A percentile compares a stretch with the other conserved stretches of the same genome.
Conservation (phyloP, 1,140 invertebrate genomes). For the Drosophila lacteicornis region DNA sequence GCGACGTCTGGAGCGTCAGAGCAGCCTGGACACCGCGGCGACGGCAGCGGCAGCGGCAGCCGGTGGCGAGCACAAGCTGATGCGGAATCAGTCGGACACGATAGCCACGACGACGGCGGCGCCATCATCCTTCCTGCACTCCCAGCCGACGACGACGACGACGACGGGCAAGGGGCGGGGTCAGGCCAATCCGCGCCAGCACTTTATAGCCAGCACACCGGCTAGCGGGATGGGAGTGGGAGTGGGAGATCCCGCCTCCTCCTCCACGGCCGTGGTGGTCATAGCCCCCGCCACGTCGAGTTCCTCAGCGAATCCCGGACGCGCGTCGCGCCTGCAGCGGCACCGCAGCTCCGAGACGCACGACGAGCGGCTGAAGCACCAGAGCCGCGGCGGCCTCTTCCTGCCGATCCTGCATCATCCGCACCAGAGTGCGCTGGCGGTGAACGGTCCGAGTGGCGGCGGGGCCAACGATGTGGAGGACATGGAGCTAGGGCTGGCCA, state of each 20-base stretch:
- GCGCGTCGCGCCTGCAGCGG: constrained; percentile 68
- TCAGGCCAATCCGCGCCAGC: constrained; percentile 55
- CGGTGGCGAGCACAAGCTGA: constrained; percentile 53
- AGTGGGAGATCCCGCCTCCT: constrained; percentile 1
- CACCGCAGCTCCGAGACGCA: constrained; percentile 83
- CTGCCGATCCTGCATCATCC: constrained; percentile 73
- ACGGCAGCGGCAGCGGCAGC: constrained; percentile 25
- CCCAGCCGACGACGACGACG: constrained; percentile 17
- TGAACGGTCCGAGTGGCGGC: background rate
- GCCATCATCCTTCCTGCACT: constrained; percentile 65
- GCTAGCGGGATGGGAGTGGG: background rate
- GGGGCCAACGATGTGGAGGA: constrained; percentile 64
- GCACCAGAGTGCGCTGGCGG: constrained; percentile 31
- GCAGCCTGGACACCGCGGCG: constrained; percentile 70
- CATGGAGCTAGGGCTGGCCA: constrained; percentile 67
- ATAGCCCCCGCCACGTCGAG: constrained; percentile 36
- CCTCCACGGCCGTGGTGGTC: constrained; percentile 40
- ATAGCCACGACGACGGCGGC: constrained; percentile 61
- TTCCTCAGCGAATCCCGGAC: constrained; percentile 23
- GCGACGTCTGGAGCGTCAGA: constrained; percentile 70
- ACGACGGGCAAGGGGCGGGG: constrained; percentile 34
- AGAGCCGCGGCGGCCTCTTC: constrained; percentile 65
- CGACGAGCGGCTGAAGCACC: constrained; percentile 77
- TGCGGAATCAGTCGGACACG: constrained; percentile 81
- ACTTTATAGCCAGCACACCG: constrained; percentile 49